phyloP scores from a whole-genome alignment of 2,888 invertebrate species.

The Mesochorus sp. region DNA sequence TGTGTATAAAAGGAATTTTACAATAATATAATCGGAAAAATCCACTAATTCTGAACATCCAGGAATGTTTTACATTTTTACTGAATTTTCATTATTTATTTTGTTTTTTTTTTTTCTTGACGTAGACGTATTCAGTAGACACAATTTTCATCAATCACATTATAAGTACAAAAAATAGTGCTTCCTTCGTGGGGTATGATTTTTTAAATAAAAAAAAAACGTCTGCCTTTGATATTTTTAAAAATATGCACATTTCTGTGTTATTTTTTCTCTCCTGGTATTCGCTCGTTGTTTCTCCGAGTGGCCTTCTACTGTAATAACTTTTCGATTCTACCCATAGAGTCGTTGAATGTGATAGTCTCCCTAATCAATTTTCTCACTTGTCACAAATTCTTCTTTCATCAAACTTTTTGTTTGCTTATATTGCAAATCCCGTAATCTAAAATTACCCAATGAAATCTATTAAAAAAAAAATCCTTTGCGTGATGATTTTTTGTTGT shows the following conservation, averaged over 20 bases:
- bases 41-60: conserved; percentile 31
- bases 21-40: conserved; percentile 38
- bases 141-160: conserved; percentile 40
- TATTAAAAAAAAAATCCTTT: too few species aligned
- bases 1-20: conserved; percentile 56
- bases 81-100: conserved; percentile 4
- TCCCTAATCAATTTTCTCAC: too few species aligned
- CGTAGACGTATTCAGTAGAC: conserved; percentile 27
- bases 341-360: too few species aligned
- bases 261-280: not conserved
- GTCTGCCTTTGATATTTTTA: conserved; percentile 2
- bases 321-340: too few species aligned
- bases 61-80: conserved; percentile 9
- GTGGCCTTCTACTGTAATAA: too few species aligned
- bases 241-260: conserved; percentile 16
- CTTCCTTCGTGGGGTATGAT: conserved; percentile 24
- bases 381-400: too few species aligned
- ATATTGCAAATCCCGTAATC: too few species aligned
- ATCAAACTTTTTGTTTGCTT: too few species aligned
- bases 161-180: conserved; percentile 65
- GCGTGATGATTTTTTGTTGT: not conserved
- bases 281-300: too few species aligned
- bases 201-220: not conserved
- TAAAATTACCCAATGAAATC: too few species aligned
- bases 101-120: conserved; percentile 13